These are phyloP conservation scores for Crypturellus tataupa DNA, from an alignment of 2,797 vertebrate genomes.

Conservation along the genomic window DNA sequence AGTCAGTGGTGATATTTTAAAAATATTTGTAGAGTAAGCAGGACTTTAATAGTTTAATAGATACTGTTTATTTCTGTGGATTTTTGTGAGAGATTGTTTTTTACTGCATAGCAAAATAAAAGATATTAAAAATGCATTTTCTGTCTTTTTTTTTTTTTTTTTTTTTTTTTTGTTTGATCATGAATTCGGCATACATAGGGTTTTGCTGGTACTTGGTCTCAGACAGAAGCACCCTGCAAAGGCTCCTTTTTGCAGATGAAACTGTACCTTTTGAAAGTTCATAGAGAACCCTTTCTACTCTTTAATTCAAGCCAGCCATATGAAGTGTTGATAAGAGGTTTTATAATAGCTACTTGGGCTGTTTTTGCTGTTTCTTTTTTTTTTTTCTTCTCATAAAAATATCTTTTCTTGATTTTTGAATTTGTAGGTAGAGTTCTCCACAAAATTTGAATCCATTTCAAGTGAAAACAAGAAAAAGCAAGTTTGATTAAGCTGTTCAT, in stretches of 20 bases:
- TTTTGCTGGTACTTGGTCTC: not conserved
- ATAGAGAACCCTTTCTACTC: not conserved
- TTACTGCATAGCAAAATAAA: not conserved
- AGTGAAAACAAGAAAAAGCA: constrained; percentile 57
- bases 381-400: not conserved
- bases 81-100: not conserved
- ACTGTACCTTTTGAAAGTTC: not conserved
- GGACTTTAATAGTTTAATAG: not conserved
- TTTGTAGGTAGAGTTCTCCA: constrained; percentile 2
- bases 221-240: not conserved
- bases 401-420: not conserved
- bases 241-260: not conserved
- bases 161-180: not conserved
- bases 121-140: not conserved
- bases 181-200: not conserved
- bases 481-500: constrained; percentile 37
- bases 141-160: not conserved
- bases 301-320: not conserved
- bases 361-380: not conserved
- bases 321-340: not conserved
- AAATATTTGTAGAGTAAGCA: not conserved
- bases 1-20: not conserved
- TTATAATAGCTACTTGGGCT: not conserved
- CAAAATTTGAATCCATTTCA: constrained; percentile 41
- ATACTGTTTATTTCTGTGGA: not conserved